phyloP scores from a whole-genome alignment of 2,113 vertebrate genomes.

The Muscicapa adusta region DNA sequence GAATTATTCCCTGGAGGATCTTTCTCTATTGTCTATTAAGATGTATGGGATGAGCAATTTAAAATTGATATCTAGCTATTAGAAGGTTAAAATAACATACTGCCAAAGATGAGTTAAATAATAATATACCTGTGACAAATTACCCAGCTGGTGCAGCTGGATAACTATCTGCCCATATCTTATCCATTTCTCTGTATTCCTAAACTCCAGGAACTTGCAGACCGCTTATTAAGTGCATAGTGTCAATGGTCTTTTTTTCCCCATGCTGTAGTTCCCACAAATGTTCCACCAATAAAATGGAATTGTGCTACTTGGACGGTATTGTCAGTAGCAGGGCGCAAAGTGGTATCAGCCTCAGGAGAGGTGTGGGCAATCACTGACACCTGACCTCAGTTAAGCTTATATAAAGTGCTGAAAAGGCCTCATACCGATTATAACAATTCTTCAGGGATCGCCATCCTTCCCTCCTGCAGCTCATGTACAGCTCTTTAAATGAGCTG shows the following conservation, averaged over 20 bases:
- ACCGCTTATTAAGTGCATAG: not conserved
- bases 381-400: slow-evolving; percentile 36
- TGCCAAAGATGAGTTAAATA: not conserved
- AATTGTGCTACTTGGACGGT: not conserved
- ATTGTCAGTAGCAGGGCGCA: not conserved
- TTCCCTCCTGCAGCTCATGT: not conserved
- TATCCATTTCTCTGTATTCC: not conserved
- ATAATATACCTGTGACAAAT: not conserved
- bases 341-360: not conserved
- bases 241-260: not conserved
- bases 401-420: slow-evolving; percentile 19
- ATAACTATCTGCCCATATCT: not conserved
- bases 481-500: slow-evolving; percentile 40
- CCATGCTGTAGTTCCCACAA: not conserved
- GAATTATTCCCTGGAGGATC: not conserved
- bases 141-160: not conserved
- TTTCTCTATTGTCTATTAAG: not conserved
- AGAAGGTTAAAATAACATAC: not conserved
- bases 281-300: slow-evolving; percentile 14
- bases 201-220: not conserved
- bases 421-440: slow-evolving; percentile 11
- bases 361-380: not conserved
- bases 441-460: not conserved
- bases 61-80: not conserved
- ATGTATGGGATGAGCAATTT: not conserved